Base-by-base conservation (phyloP, 2,888 invertebrate species). In the Diaperis boleti region DNA sequence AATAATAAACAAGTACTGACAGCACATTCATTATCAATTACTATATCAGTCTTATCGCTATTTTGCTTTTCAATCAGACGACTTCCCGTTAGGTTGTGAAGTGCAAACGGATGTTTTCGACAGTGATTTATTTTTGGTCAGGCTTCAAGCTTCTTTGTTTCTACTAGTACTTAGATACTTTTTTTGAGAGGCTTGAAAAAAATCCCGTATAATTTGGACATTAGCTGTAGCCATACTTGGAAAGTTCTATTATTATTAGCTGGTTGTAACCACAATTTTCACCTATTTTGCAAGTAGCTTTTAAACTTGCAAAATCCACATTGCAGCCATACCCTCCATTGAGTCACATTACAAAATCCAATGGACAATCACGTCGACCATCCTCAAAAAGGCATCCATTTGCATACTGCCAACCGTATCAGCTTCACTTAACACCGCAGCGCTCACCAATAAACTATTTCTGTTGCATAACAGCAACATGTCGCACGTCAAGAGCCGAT, bases 1-100 rank as follows among this genome's bases (percentile, higher is more conserved):
- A 42, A 55, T 55, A 55, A 52, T 52, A 55, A 55, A 41, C 54
- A 42, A 13, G 31, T 20, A 18, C 37, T 37, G 57, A 57, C 57
- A 57, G 57, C 29, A 29, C 47, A 37, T 57, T 47, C 42, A 57
- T 57, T 57, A 57, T 57, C 57, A 47, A 57, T 56, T 56, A 56
- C 56, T 44, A 33, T 57, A 57, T 57, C 57, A 47, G 57, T 57
- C 39, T 57, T 57, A 57, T 57, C 47, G 31, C 6, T 2, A 15
- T 8, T 33, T 15, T n/a, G 11, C 26, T 42, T 42, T 42, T 20
- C 41, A 11, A 20, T 20, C 41, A 20, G 41, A 3, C 4, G 15
- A 42, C 20, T 17, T 42, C 20, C 41, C 41, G 41, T 42, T 42
- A 42, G 8, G 41, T 13, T 33, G 22, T n/a, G 22, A 22, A 7